phyloP scores from a whole-genome alignment of 2,113 vertebrate genomes.

The Donacobius atricapilla region DNA sequence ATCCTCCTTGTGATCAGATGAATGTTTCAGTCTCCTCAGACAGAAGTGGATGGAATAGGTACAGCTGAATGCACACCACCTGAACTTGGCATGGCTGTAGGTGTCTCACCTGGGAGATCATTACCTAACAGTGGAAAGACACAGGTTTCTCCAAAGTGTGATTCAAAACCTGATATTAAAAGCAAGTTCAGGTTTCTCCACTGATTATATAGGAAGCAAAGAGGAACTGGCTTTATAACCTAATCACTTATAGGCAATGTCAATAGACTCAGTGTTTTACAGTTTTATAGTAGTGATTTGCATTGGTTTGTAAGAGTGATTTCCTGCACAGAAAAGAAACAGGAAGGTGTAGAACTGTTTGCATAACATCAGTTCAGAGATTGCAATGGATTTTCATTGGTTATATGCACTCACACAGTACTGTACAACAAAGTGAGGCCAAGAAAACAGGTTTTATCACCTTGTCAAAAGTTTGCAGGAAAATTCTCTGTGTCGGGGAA shows the following conservation, averaged over 20 bases:
- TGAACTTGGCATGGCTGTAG: neutral
- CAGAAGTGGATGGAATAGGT: neutral
- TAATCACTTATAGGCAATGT: neutral
- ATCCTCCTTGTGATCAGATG: neutral
- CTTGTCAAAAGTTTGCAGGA: neutral
- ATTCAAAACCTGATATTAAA: neutral
- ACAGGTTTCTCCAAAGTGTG: neutral
- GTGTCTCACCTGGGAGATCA: neutral
- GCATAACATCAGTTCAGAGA: neutral
- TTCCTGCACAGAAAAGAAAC: neutral
- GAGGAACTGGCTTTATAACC: neutral
- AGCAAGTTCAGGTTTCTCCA: neutral
- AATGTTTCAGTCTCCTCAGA: neutral
- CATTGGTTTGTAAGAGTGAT: neutral
- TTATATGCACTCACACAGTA: neutral
- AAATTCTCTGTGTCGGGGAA: neutral
- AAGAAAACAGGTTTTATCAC: constrained; percentile 1
- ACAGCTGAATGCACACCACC: neutral
- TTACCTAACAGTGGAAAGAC: neutral
- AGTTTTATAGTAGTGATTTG: neutral
- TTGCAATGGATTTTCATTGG: neutral
- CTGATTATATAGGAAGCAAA: neutral
- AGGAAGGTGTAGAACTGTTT: neutral
- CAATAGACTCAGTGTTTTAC: neutral
- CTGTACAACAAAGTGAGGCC: neutral